A percentile compares a stretch with the other conserved stretches of the same genome.
phyloP scores from a whole-genome alignment of 2,888 invertebrate genomes.

The Eupithecia insigniata region DNA sequence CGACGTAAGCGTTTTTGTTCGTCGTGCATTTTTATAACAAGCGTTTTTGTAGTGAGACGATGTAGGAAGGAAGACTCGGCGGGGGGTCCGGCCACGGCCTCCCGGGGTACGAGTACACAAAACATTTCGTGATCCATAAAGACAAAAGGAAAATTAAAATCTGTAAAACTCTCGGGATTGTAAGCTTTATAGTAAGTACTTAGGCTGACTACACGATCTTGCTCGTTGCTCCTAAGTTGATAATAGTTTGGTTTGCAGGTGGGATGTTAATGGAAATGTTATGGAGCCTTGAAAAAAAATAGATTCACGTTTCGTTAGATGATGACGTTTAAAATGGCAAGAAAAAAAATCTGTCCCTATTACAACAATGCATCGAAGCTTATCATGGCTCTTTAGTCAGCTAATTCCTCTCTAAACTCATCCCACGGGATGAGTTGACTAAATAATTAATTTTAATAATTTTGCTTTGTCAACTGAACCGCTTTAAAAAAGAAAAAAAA shows the following conservation, averaged over 20 bases:
- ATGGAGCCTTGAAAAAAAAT: background rate
- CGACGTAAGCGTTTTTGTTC: slow-evolving; percentile 79
- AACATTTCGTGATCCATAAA: slow-evolving; percentile 84
- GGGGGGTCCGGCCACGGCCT: slow-evolving; percentile 74
- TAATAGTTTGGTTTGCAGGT: background rate
- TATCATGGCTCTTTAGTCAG: no score
- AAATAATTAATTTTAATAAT: no score
- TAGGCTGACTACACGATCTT: slow-evolving; percentile 43
- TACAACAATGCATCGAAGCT: background rate
- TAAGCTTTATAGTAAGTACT: slow-evolving; percentile 43
- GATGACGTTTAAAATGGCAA: background rate
- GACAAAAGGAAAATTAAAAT: slow-evolving; percentile 83
- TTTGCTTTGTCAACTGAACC: no score
- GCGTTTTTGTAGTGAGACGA: slow-evolving; percentile 78
- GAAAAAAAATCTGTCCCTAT: background rate
- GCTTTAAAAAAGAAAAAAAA: no score
- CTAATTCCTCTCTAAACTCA: no score
- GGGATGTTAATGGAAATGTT: background rate
- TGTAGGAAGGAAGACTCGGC: slow-evolving; percentile 82
- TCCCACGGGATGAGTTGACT: no score
- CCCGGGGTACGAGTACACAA: slow-evolving; percentile 79
- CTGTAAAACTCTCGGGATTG: slow-evolving; percentile 72
- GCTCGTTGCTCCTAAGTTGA: slow-evolving; percentile 1
- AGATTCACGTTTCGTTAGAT: background rate
- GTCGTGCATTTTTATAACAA: slow-evolving; percentile 79